These are phyloP conservation scores for Chrysaora quinquecirrha DNA, from an alignment of 30 jellyfish, hydroid and myxozoan genomes.

Conservation along the genomic window DNA sequence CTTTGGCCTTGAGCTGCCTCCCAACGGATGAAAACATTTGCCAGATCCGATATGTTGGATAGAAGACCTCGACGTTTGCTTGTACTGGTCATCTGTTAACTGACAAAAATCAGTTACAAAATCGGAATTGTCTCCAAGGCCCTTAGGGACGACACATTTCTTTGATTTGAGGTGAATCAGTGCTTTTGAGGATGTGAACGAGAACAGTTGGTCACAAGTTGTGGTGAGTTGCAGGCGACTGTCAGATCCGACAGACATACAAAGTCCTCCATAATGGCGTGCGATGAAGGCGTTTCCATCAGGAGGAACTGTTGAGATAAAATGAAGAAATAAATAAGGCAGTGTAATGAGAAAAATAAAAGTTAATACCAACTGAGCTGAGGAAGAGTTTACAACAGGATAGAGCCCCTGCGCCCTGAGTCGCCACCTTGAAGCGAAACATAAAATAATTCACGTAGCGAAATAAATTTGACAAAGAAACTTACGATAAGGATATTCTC, in stretches of 20 bases:
- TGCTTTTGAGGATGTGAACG: background rate
- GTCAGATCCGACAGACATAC: constrained; percentile 12
- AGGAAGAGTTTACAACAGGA: background rate
- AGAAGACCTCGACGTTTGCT: constrained; percentile 22
- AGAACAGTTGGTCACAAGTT: constrained; percentile 18
- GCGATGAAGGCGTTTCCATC: constrained; percentile 2
- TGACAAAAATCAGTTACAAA: background rate
- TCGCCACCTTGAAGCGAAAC: no score
- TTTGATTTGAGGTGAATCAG: background rate
- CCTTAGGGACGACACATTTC: constrained; percentile 14
- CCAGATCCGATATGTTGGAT: constrained; percentile 13
- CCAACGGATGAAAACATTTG: constrained; percentile 35
- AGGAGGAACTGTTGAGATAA: background rate
- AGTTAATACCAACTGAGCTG: background rate
- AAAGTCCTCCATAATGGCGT: constrained; percentile 24
- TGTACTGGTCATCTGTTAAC: background rate
- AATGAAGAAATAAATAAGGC: background rate
- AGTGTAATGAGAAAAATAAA: background rate
- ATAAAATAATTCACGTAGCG: no score
- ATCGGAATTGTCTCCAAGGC: background rate
- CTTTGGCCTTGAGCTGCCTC: constrained; percentile 14
- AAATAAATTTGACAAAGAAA: no score
- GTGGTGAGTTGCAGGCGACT: background rate
- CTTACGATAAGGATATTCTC: background rate
- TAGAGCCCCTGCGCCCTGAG: background rate